Percentiles rank a stretch among this genome's conserved stretches.
These are phyloP conservation scores for Leucoma salicis DNA, from an alignment of 2,888 invertebrate species.

Conservation along the genomic window DNA sequence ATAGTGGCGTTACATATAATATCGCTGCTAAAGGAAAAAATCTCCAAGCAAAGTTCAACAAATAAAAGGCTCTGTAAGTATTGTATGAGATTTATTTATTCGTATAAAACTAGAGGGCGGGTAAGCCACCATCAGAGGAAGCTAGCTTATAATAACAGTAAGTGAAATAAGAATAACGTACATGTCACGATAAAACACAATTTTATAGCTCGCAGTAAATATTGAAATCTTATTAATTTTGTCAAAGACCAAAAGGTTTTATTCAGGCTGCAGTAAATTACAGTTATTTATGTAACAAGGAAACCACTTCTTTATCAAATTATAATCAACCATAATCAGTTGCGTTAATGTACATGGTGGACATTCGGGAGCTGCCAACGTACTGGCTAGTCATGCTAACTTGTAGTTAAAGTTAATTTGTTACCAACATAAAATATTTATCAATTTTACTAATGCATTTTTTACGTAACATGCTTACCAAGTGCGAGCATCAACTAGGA, in stretches of 20 bases:
- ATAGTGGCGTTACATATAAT: too few relatives aligned
- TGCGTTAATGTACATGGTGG: constrained; percentile 9
- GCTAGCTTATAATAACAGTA: too few relatives aligned
- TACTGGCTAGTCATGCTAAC: constrained; percentile 19
- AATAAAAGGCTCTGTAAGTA: too few relatives aligned
- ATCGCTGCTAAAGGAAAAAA: too few relatives aligned
- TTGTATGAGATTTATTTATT: too few relatives aligned
- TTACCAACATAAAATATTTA: constrained; percentile 2
- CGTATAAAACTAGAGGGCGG: too few relatives aligned
- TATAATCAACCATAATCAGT: constrained; percentile 15
- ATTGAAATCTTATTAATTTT: not conserved
- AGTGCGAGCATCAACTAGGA: too few relatives aligned
- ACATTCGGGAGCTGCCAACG: constrained; percentile 4
- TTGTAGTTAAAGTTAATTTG: constrained; percentile 18
- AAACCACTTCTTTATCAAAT: constrained; percentile 19
- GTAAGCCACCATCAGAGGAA: too few relatives aligned
- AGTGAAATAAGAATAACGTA: not conserved
- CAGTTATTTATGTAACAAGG: constrained; percentile 3
- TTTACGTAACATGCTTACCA: too few relatives aligned
- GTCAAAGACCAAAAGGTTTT: constrained; percentile 1
- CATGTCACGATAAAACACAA: not conserved
- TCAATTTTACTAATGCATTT: too few relatives aligned
- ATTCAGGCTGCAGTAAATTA: not conserved
- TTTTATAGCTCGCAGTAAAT: not conserved
- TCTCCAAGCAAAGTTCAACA: too few relatives aligned